Evolutionary conservation across 2,113 vertebrate species (phyloP).

Genomic region (Caretta caretta): DNA sequence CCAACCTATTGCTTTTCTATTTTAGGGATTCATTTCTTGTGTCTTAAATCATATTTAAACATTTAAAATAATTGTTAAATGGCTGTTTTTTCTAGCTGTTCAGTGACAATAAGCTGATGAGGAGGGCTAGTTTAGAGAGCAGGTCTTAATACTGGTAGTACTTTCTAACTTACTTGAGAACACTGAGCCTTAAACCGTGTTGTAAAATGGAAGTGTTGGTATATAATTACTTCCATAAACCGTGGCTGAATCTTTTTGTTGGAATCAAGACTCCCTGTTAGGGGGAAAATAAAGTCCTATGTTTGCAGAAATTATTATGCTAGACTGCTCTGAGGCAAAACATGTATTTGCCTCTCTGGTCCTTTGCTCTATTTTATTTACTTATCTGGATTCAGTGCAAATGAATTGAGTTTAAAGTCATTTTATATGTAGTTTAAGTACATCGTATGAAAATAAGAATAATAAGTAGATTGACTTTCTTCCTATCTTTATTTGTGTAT

Average conservation of each 20-base stretch:
- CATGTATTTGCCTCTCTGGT: constrained; percentile 74
- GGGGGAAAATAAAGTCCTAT: constrained; percentile 73
- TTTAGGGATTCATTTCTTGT: background rate
- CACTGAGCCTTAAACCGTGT: constrained; percentile 60
- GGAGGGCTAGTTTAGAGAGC: constrained; percentile 1
- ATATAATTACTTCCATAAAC: constrained; percentile 82
- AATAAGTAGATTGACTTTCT: constrained; percentile 49
- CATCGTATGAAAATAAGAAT: constrained; percentile 62
- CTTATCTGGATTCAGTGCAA: constrained; percentile 59
- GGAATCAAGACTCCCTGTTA: constrained; percentile 80
- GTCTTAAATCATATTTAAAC: background rate
- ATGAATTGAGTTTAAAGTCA: constrained; percentile 58
- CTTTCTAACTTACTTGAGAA: constrained; percentile 61
- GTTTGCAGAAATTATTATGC: constrained; percentile 77
- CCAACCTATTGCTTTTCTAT: background rate
- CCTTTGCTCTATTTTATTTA: constrained; percentile 46
- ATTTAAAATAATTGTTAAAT: background rate
- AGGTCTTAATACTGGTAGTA: background rate
- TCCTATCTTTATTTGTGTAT: constrained; percentile 58
- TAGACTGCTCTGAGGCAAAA: constrained; percentile 69
- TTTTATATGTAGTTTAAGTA: constrained; percentile 65
- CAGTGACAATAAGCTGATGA: constrained; percentile 15
- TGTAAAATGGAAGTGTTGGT: constrained; percentile 73
- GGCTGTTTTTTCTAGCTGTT: background rate
- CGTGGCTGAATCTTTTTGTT: constrained; percentile 68